Conservation (phyloP, 2,888 invertebrate genomes). For the Pollenia angustigena region DNA sequence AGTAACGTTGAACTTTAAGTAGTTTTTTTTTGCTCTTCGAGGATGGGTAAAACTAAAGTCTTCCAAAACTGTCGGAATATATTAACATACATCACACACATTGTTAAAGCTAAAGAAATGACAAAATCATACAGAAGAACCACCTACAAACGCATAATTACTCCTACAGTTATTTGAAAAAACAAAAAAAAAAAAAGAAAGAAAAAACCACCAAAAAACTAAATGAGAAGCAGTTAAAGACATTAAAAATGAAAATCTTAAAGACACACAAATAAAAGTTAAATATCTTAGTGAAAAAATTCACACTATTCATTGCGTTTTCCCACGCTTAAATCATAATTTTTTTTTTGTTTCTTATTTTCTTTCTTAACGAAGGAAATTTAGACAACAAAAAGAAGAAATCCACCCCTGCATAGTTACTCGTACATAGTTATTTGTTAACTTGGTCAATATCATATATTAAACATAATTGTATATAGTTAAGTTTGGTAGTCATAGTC, state of each 20-base stretch:
- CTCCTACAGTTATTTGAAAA: constrained; percentile 3
- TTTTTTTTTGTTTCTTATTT: constrained; percentile 34
- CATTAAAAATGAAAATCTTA: constrained; percentile 52
- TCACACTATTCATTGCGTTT: constrained; percentile 81
- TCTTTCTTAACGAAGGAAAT: neutral
- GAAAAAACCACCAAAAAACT: neutral
- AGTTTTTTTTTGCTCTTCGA: neutral
- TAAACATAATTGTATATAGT: constrained; percentile 52
- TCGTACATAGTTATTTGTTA: constrained; percentile 38
- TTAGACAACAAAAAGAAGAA: constrained; percentile 9
- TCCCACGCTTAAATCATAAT: constrained; percentile 76
- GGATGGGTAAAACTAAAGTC: constrained; percentile 4
- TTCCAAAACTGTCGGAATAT: constrained; percentile 31
- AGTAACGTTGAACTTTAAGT: constrained; percentile 30
- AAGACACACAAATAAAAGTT: constrained; percentile 44
- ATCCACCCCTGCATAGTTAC: constrained; percentile 39
- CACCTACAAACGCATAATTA: constrained; percentile 63
- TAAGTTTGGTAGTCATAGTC: neutral
- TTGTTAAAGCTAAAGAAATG: constrained; percentile 44
- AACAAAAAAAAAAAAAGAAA: neutral
- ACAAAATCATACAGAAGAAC: constrained; percentile 55
- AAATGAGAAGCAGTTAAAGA: constrained; percentile 17
- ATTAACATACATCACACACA: constrained; percentile 43
- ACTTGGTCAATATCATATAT: constrained; percentile 65
- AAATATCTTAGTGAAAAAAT: constrained; percentile 72